Percentiles rank a stretch among this genome's conserved stretches.
Conservation (phyloP, 2,888 invertebrate genomes). For the Ophion obscuratus region DNA sequence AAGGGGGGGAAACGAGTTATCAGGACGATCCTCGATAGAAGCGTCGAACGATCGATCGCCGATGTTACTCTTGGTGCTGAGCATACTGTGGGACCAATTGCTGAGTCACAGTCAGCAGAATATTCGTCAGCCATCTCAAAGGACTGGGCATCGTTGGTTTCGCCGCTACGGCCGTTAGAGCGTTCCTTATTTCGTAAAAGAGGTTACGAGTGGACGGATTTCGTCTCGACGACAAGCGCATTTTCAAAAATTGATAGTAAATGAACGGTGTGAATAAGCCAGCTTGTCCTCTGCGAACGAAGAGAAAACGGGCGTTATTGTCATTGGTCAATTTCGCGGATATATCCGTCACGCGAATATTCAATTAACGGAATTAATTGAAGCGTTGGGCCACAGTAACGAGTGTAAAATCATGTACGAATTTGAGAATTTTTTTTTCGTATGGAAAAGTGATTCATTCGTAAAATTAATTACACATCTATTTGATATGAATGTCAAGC, state of each 20-base stretch:
- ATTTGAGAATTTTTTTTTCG: no score
- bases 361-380: not conserved
- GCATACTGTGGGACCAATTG: conserved; percentile 91
- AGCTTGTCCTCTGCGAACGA: conserved; percentile 91
- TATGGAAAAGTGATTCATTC: no score
- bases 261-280: conserved; percentile 96
- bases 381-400: no score
- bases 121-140: conserved; percentile 86
- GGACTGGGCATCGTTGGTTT: conserved; percentile 89
- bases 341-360: no score
- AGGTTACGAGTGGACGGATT: conserved; percentile 98
- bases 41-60: conserved; percentile 46
- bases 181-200: conserved; percentile 93
- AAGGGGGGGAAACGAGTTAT: conserved; percentile 26
- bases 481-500: no score
- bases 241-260: conserved; percentile 97
- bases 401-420: no score
- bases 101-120: conserved; percentile 89
- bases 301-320: conserved; percentile 35
- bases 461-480: no score
- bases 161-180: conserved; percentile 88
- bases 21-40: conserved; percentile 23
- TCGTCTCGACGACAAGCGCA: conserved; percentile 96
- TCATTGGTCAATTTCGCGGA: not conserved
- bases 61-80: conserved; percentile 72